phyloP scores from a whole-genome alignment of 2,113 vertebrate species.

The Sisor rabdophorus region DNA sequence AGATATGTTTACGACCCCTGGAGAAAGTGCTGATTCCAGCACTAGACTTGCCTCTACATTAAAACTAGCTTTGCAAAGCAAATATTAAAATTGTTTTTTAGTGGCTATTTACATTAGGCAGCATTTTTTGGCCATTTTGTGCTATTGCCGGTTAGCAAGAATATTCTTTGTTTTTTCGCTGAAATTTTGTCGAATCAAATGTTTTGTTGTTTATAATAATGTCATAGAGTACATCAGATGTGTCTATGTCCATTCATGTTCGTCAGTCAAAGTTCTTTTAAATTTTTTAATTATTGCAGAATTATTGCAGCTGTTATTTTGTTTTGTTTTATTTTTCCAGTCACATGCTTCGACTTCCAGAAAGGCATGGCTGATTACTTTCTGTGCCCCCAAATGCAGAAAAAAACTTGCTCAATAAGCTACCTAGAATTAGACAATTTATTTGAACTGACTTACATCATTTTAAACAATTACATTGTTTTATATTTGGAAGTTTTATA shows the following conservation, averaged over 20 bases:
- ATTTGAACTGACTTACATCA: too few relatives aligned
- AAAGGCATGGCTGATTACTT: slow-evolving; percentile 1
- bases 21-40: slow-evolving; percentile 36
- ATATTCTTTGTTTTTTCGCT: neutral
- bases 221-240: neutral
- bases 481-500: neutral
- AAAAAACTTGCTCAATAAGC: neutral
- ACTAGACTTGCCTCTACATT: neutral
- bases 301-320: neutral
- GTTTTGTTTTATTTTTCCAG: neutral
- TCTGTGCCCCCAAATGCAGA: neutral
- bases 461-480: too few relatives aligned
- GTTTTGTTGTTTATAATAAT: neutral
- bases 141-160: neutral
- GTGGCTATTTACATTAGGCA: neutral
- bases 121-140: neutral
- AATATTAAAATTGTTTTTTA: neutral
- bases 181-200: neutral
- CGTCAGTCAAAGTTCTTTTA: neutral
- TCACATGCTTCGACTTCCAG: neutral
- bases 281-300: too few relatives aligned
- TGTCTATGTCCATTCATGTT: neutral
- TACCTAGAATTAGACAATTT: neutral
- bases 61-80: neutral
- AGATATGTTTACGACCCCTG: slow-evolving; percentile 37